phyloP scores from a whole-genome alignment of 1,140 invertebrate species.

The Brachionus plicatilis region DNA sequence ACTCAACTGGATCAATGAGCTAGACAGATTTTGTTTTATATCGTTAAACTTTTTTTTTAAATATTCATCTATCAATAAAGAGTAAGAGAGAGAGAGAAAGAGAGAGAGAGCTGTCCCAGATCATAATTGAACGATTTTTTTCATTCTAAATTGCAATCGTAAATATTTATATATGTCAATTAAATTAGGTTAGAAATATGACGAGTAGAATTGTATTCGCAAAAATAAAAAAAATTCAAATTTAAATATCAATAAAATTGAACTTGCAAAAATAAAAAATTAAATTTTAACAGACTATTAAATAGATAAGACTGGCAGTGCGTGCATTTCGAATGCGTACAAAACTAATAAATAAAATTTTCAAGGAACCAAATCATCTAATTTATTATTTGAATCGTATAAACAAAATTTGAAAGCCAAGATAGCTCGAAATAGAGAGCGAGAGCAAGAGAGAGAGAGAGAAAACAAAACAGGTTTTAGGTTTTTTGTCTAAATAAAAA shows the following conservation, averaged over 20 bases:
- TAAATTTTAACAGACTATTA: conserved; percentile 34
- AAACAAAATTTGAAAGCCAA: conserved; percentile 15
- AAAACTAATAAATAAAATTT: conserved; percentile 33
- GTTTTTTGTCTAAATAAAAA: not conserved
- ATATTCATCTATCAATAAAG: conserved; percentile 32
- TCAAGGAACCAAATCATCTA: conserved; percentile 37
- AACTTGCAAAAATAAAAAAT: conserved; percentile 11
- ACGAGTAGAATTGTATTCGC: not conserved
- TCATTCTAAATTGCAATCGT: conserved; percentile 6
- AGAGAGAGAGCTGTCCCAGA: conserved; percentile 5
- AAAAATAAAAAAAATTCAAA: not conserved
- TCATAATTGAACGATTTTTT: conserved; percentile 36
- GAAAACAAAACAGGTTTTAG: not conserved
- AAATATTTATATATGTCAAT: conserved; percentile 39
- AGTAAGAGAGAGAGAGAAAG: not conserved
- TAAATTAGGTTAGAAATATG: conserved; percentile 39
- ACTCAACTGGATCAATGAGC: conserved; percentile 34
- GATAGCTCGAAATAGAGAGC: not conserved
- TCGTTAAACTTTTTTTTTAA: conserved; percentile 15
- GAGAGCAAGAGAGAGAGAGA: not conserved
- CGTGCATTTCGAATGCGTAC: not conserved
- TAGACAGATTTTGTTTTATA: conserved; percentile 28
- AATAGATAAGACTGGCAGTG: conserved; percentile 10
- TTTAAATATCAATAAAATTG: conserved; percentile 32
- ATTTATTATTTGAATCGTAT: conserved; percentile 25